Base-by-base conservation (phyloP, 2,888 invertebrate genomes). In the Ametastegia equiseti region DNA sequence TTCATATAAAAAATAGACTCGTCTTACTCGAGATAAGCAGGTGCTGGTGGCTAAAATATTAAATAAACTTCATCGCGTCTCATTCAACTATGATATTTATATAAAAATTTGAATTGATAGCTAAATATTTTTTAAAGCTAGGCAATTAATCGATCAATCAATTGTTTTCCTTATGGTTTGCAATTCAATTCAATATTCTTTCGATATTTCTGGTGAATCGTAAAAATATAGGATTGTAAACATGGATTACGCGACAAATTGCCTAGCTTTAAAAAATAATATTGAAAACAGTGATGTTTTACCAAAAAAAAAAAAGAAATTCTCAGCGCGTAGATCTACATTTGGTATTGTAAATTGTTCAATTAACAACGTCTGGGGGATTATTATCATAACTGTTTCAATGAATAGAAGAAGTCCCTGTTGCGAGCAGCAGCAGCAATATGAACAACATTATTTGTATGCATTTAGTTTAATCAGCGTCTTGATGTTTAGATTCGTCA, bases 21-120 rank as follows among this genome's bases (percentile, higher is more conserved):
- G 60, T 78, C n/a, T 60, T 75, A 75, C 78, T 75, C 54, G 75
- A 75, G 75, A 75, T 75, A 78, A 78, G 78, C 78, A 78, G 78
- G 63, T 60, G 78, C n/a, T 33, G 33, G 50, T 27, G 50, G 75
- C 50, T 75, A 36, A n/a, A 71, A 27, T 42, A 6, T 27, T 23
- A 30, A 30, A n/a, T n/a, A n/a, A n/a, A n/a, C n/a, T n/a, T n/a
- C n/a, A n/a, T n/a, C n/a, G n/a, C n/a, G n/a, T n/a, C n/a, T n/a
- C n/a, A n/a, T n/a, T n/a, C n/a, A n/a, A n/a, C n/a, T n/a, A n/a
- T 42, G 7, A 47, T 71, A 30, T n/a, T n/a, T n/a, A n/a, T n/a
- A n/a, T n/a, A n/a, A n/a, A n/a, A n/a, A n/a, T n/a, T n/a, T n/a
- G n/a, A n/a, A n/a, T n/a, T n/a, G n/a, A n/a, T n/a, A n/a, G n/a